Evolutionary conservation across 2,797 vertebrate species (phyloP).

Genomic region (Xyrichtys novacula): DNA sequence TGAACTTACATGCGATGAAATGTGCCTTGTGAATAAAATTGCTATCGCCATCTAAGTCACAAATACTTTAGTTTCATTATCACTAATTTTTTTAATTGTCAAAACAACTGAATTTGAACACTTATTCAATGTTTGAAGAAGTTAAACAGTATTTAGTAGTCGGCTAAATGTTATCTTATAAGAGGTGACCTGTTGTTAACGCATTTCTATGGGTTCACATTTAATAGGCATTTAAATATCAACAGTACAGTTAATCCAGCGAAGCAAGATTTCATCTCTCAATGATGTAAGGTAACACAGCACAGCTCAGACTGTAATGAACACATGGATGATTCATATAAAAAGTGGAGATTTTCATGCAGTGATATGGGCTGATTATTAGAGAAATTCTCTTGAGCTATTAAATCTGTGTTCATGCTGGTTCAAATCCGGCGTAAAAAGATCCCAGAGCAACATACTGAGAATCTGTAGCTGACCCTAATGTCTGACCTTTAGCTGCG

Average conservation of each 20-base stretch:
- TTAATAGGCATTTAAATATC: not conserved
- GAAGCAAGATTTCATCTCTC: conserved; percentile 2
- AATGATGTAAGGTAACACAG: not conserved
- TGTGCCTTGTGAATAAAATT: too few relatives aligned
- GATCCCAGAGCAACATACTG: conserved; percentile 28
- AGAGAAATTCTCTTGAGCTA: conserved; percentile 30
- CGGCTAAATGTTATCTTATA: too few relatives aligned
- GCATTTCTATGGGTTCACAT: not conserved
- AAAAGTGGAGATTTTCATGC: not conserved
- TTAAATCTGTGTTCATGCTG: conserved; percentile 27
- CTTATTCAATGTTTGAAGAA: too few relatives aligned
- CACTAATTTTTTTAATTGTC: too few relatives aligned
- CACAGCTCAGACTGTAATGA: conserved; percentile 6
- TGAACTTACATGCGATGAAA: too few relatives aligned
- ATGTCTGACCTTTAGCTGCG: conserved; percentile 61
- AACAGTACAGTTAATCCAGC: not conserved
- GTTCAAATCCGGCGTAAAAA: conserved; percentile 23
- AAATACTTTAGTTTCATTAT: too few relatives aligned
- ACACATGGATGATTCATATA: not conserved
- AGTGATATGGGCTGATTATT: conserved; percentile 4
- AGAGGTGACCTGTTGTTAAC: not conserved
- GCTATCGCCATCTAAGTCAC: too few relatives aligned
- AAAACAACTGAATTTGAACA: too few relatives aligned
- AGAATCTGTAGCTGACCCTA: conserved; percentile 37
- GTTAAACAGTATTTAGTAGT: too few relatives aligned